Base-by-base conservation (phyloP, 2,113 vertebrate species). In the Stegostoma tigrinum region DNA sequence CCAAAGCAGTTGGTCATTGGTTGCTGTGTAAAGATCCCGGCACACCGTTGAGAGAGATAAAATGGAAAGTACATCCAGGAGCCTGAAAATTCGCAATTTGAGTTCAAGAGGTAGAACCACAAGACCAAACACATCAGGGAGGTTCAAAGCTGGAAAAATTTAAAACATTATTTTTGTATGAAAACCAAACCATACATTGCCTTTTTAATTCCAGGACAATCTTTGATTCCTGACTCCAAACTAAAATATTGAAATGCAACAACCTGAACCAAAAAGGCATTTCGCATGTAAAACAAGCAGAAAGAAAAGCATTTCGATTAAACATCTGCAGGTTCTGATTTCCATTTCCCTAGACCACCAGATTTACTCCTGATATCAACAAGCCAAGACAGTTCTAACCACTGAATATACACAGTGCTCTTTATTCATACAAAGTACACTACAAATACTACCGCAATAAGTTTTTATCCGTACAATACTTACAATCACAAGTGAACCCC, bases 51-150 rank as follows among this genome's bases (percentile, higher is more conserved):
- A 98, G 17, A 99, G 97, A 12, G 97, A 96, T 12, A 98, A 96
- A 94, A 99, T 96, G 0, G 99, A 98, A 15, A 89, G 96, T 0
- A 98, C 97, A 34, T 99, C 98, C 97, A 99, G 96, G 55, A 99
- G 98, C 0, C 99, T 97, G 87, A 99, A 97, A 95, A 99, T 97
- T 1, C 99, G 97, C 55, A 99, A 98, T 87, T 99, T 98, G 55
- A 99, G 98, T 97, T 99, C 99, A 8, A 98, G 96, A 0, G 99
- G 99, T 66, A 99, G 98, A 24, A 98, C 98, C 0, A 98, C 96
- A 95, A 99, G 97, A 0, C 99, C 99, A 96, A 99, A 99, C 0
- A 98, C 98, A 96, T 98, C 98, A 0, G 99, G 99, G 2, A 99
- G 97, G 95, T 98, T 98, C 98, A 99, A 97, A 17, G 98, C 99